Evolutionary conservation across 2,113 vertebrate species (phyloP), one percentile per base, ranked within the genome.

Genomic region (Zosterops borbonicus): DNA sequence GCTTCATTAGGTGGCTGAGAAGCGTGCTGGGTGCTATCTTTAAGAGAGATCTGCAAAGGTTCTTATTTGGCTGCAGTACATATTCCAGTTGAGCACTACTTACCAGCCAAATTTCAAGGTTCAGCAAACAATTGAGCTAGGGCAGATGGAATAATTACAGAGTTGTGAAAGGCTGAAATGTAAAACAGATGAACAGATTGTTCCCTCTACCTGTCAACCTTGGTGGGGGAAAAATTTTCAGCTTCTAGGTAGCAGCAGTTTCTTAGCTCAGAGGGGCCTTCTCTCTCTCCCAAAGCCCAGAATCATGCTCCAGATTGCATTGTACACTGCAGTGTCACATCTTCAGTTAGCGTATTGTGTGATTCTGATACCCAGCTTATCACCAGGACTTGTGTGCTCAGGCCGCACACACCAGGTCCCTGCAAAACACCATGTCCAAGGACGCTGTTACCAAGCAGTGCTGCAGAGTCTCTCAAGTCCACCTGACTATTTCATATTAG

Each of bases 91-190:
- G 73, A 83, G 59, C 64, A 28, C 21, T 83, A 70, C 46, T 87
- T 81, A 81, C 50, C 28, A 90, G 67, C 28, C 83, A 68, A 39
- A 89, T 94, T 91, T 95, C 90, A 94, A 87, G 84, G 81, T 70
- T 95, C 90, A 83, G 46, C 77, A 93, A 83, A 50, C 84, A 91
- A 58, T 65, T 91, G 84, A 87, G 12, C 37, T 87, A 60, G 87
- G 73, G 73, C 69, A 89, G 81, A 74, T 12, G 0, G 81, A 69
- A 76, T 94, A 93, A 84, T 91, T 91, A 31, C 25, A 37, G 59
- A 68, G 29, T 67, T 87, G 55, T 74, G 77, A 91, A 87, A 89
- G 77, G 56, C 55, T 93, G 81, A 87, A 91, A 77, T 81, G 46
- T 70, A 87, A 74, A 87, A 44, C 53, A 94, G 59, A 76, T 12